These are phyloP conservation scores for Meloe dianella DNA, from an alignment of 2,888 invertebrate species.

Conservation along the genomic window DNA sequence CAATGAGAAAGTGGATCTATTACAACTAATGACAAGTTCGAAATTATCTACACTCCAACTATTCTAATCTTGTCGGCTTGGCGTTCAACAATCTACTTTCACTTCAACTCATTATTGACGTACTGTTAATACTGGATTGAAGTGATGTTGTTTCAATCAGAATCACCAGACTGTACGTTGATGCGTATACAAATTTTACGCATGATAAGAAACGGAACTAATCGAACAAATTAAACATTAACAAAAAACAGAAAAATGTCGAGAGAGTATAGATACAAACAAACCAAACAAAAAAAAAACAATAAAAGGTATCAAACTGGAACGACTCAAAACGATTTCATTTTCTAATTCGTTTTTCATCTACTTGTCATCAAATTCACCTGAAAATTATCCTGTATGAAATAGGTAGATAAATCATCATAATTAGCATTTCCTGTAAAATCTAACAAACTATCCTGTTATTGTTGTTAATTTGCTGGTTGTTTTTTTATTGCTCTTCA, in stretches of 20 bases:
- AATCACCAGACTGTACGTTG: neutral
- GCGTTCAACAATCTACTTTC: too few relatives aligned
- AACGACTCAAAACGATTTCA: slow-evolving; percentile 3
- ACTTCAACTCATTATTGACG: too few relatives aligned
- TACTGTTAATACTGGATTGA: too few relatives aligned
- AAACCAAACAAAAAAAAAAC: too few relatives aligned
- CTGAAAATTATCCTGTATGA: neutral
- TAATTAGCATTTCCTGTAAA: slow-evolving; percentile 9
- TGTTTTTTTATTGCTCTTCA: neutral
- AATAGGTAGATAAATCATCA: neutral
- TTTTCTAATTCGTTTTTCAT: neutral
- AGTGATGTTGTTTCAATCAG: too few relatives aligned
- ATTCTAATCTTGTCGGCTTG: too few relatives aligned
- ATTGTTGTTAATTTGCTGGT: neutral
- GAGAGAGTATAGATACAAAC: neutral
- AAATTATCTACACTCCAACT: neutral
- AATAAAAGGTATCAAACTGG: neutral
- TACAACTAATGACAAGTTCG: slow-evolving; percentile 22
- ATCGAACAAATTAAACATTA: neutral
- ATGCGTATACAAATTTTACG: slow-evolving; percentile 1
- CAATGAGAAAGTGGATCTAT: slow-evolving; percentile 51
- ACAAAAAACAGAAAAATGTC: neutral
- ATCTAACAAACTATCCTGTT: neutral
- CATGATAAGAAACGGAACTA: neutral
- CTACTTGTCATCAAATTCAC: neutral